Evolutionary conservation across 2,888 invertebrate genomes (phyloP).

Genomic region (Lasius fuliginosus): DNA sequence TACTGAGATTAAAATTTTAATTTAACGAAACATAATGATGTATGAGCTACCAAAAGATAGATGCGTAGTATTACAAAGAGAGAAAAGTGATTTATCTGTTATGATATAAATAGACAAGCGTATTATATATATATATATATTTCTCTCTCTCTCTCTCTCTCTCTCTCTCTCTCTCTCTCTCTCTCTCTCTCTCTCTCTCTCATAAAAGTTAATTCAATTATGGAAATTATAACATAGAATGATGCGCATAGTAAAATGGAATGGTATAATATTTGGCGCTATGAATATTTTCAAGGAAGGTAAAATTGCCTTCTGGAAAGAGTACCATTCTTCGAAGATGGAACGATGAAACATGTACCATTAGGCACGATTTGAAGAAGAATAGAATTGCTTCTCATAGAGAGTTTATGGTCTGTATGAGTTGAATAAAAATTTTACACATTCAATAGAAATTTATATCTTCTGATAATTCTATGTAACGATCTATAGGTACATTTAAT

Average conservation of each 20-base stretch:
- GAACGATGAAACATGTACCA: slow-evolving; percentile 18
- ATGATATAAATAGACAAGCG: neutral
- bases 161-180: neutral
- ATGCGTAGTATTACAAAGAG: too few species aligned
- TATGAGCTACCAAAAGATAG: too few species aligned
- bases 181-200: neutral
- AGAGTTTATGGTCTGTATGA: neutral
- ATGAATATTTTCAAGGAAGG: slow-evolving; percentile 21
- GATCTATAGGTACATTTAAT: neutral
- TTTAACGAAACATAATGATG: neutral
- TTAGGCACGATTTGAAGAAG: slow-evolving; percentile 32
- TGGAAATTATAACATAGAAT: slow-evolving; percentile 14
- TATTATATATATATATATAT: too few species aligned
- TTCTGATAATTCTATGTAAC: neutral
- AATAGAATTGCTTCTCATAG: slow-evolving; percentile 21
- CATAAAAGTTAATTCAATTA: neutral
- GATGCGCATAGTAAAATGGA: neutral
- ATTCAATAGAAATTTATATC: slow-evolving; percentile 18
- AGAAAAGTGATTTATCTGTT: too few species aligned
- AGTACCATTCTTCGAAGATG: neutral
- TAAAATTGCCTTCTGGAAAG: slow-evolving; percentile 14
- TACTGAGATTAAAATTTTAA: neutral
- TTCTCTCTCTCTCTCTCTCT: neutral
- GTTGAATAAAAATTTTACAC: slow-evolving; percentile 27
- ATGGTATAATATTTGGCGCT: slow-evolving; percentile 25